Percentiles rank a stretch among this genome's conserved stretches.
phyloP scores from a whole-genome alignment of 2,888 invertebrate genomes.

The Xestia c-nigrum region DNA sequence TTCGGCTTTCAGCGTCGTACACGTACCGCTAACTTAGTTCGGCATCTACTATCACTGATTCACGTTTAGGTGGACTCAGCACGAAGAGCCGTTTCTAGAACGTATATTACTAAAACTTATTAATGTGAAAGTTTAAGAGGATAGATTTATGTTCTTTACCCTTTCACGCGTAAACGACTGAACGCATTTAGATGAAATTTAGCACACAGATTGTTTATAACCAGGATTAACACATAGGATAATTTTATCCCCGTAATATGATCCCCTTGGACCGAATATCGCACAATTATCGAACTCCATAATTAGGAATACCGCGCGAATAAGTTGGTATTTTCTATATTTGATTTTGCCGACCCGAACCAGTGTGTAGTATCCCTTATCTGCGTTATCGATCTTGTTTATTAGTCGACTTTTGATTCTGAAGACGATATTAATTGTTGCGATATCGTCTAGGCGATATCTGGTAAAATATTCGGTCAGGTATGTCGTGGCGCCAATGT shows the following conservation, averaged over 20 bases:
- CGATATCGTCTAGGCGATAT: constrained; percentile 5
- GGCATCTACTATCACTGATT: neutral
- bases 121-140: too few species aligned
- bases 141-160: too few species aligned
- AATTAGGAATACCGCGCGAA: too few species aligned
- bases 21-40: neutral
- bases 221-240: too few species aligned
- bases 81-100: too few species aligned
- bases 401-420: constrained; percentile 44
- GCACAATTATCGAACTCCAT: too few species aligned
- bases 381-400: constrained; percentile 54
- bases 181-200: too few species aligned
- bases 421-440: constrained; percentile 44
- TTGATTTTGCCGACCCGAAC: neutral
- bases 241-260: too few species aligned
- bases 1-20: neutral
- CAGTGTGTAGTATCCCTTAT: constrained; percentile 6
- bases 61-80: neutral
- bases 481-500: constrained; percentile 29
- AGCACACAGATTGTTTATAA: too few species aligned
- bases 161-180: too few species aligned
- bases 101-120: too few species aligned
- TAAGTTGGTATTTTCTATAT: neutral
- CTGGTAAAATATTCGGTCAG: constrained; percentile 18
- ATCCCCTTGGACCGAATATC: too few species aligned